Evolutionary conservation across 2,888 invertebrate species (phyloP).

Genomic region (Chrysodeixis includens): DNA sequence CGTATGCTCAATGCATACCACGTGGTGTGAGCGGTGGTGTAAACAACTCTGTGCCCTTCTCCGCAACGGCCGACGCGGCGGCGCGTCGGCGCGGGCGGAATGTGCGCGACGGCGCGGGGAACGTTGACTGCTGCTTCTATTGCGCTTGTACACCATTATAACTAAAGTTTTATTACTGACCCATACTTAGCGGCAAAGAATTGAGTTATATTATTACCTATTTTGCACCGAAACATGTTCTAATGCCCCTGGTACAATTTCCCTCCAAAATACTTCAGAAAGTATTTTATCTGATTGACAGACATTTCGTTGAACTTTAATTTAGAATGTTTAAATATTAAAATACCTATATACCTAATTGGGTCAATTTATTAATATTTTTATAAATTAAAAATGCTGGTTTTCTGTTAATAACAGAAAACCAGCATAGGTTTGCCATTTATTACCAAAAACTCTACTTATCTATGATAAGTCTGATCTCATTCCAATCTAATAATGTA

Average conservation of each 20-base stretch:
- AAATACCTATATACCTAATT: no score
- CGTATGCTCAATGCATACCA: conserved; percentile 77
- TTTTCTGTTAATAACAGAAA: no score
- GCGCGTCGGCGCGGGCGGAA: conserved; percentile 52
- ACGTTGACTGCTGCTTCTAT: neutral
- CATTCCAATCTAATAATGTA: no score
- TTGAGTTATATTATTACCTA: neutral
- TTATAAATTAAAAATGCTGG: no score
- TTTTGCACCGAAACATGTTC: neutral
- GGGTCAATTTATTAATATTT: no score
- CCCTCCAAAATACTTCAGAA: neutral
- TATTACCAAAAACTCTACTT: no score
- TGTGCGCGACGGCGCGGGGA: conserved; percentile 14
- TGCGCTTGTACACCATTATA: neutral
- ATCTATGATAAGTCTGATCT: no score
- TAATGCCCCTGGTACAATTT: neutral
- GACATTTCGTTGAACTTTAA: no score
- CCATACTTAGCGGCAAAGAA: neutral
- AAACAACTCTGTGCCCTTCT: conserved; percentile 80
- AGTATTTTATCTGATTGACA: neutral
- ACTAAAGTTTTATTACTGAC: neutral
- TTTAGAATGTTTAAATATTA: no score
- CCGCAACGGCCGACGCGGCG: conserved; percentile 58
- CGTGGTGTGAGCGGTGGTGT: conserved; percentile 82
- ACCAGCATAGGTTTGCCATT: no score